Conservation (phyloP, 2,113 vertebrate genomes). For the Myotis yumanensis region DNA sequence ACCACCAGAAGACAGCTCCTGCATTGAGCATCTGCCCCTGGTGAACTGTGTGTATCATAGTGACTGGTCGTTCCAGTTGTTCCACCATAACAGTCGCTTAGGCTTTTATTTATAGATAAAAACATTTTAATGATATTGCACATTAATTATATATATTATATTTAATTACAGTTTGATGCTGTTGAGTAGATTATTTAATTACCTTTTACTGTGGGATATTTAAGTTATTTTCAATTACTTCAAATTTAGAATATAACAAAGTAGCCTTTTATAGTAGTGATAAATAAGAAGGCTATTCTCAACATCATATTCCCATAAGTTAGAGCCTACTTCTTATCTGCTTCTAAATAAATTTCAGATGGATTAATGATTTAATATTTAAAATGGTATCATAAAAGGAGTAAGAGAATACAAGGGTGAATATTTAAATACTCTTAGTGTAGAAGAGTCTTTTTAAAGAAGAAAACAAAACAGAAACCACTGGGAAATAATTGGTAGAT, state of each 20-base stretch:
- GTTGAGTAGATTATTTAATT: neutral
- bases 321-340: neutral
- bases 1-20: too few relatives aligned
- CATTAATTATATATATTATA: neutral
- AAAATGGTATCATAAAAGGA: neutral
- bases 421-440: neutral
- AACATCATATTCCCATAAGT: neutral
- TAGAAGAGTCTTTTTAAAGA: neutral
- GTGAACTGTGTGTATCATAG: too few relatives aligned
- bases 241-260: constrained; percentile 22
- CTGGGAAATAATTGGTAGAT: neutral
- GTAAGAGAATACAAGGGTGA: neutral
- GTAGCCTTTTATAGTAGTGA: neutral
- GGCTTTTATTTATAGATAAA: neutral
- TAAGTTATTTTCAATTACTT: constrained; percentile 12
- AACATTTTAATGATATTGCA: neutral
- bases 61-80: too few relatives aligned
- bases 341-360: constrained; percentile 4
- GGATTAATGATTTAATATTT: neutral
- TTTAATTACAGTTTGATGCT: constrained; percentile 1
- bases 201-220: neutral
- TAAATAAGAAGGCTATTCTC: neutral
- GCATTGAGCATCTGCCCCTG: too few relatives aligned
- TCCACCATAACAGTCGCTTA: too few relatives aligned
- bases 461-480: neutral